Evolutionary conservation across 2,888 invertebrate species (phyloP).

Genomic region (Hanleya hanleyi): DNA sequence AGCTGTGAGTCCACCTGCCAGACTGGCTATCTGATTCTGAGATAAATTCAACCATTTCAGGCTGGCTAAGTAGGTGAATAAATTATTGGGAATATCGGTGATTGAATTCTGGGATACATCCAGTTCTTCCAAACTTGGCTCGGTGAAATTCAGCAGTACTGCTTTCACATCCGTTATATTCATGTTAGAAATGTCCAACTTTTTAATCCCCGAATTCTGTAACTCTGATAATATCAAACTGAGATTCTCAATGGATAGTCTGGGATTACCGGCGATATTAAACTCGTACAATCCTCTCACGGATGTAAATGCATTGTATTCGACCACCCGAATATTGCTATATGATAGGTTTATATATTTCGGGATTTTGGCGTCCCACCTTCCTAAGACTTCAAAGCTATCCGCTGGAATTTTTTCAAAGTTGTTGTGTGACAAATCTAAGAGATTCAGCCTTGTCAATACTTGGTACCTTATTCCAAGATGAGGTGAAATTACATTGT

Average conservation of each 20-base stretch:
- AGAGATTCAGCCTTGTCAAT: constrained; percentile 42
- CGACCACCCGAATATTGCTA: constrained; percentile 47
- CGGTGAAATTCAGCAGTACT: constrained; percentile 38
- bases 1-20: constrained; percentile 35
- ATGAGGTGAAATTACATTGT: constrained; percentile 38
- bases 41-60: constrained; percentile 43
- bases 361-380: constrained; percentile 42
- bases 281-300: constrained; percentile 43
- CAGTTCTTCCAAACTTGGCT: constrained; percentile 40
- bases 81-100: constrained; percentile 18
- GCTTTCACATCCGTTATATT: constrained; percentile 32
- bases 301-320: constrained; percentile 35
- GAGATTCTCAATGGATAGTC: constrained; percentile 34
- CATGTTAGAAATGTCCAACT: constrained; percentile 38
- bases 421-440: constrained; percentile 57
- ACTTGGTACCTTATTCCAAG: constrained; percentile 49
- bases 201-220: constrained; percentile 38
- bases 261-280: constrained; percentile 46
- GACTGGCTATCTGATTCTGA: constrained; percentile 38
- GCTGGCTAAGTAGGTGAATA: constrained; percentile 39
- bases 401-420: constrained; percentile 37
- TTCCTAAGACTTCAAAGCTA: constrained; percentile 41
- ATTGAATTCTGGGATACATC: constrained; percentile 46
- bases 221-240: constrained; percentile 37
- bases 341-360: constrained; percentile 48